A percentile compares a stretch with the other conserved stretches of the same genome.
phyloP scores from a whole-genome alignment of 92 coral and sea anemone genomes.

The Nematostella vectensis region DNA sequence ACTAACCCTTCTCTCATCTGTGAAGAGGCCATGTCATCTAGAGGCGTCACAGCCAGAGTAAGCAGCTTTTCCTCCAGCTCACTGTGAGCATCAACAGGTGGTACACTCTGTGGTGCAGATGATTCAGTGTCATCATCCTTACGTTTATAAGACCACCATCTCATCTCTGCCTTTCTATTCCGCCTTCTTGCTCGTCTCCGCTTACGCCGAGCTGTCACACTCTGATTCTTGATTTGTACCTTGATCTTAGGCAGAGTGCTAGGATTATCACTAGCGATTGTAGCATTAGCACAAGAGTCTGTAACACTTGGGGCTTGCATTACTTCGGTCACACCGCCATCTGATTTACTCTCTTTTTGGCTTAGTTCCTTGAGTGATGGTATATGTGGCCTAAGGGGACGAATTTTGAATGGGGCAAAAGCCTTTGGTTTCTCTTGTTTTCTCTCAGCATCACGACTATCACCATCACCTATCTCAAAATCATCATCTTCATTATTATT shows the following conservation, averaged over 20 bases:
- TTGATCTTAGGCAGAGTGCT: neutral
- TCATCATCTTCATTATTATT: constrained; percentile 1
- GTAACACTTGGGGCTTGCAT: too few relatives aligned
- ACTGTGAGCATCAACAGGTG: constrained; percentile 43
- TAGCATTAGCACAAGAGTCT: constrained; percentile 1
- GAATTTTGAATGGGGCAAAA: constrained; percentile 77
- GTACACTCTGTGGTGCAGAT: too few relatives aligned
- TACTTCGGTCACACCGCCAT: too few relatives aligned
- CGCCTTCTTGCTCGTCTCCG: constrained; percentile 18
- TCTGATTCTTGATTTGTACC: neutral
- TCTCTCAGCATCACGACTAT: constrained; percentile 1
- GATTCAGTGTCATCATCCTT: too few relatives aligned
- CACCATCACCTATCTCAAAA: constrained; percentile 3
- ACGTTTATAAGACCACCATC: too few relatives aligned
- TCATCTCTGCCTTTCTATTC: neutral
- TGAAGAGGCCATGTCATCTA: neutral
- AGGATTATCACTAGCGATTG: neutral
- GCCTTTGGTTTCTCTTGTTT: constrained; percentile 18
- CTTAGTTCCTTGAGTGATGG: constrained; percentile 79
- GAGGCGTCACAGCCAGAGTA: constrained; percentile 26
- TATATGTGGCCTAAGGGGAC: constrained; percentile 45
- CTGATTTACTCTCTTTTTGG: constrained; percentile 44
- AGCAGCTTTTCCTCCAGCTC: constrained; percentile 50
- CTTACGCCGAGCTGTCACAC: constrained; percentile 4
- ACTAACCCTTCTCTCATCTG: too few relatives aligned